Base-by-base conservation (phyloP, 92 coral and sea anemone genomes). In the Zoanthus solanderi region DNA sequence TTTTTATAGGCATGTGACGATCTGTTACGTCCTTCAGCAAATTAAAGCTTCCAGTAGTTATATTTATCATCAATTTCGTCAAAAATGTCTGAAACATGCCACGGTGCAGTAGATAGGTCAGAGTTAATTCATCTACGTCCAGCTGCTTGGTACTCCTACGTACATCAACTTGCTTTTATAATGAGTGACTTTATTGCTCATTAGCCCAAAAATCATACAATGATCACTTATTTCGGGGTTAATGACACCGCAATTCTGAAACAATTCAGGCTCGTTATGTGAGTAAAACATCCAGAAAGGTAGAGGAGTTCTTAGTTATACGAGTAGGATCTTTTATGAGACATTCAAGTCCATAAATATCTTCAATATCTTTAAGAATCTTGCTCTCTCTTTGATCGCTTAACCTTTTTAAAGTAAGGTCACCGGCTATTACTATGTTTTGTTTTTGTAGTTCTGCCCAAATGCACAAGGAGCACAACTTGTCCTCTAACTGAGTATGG, bases 351-450 rank as follows among this genome's bases (percentile, higher is more conserved):
- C 60, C 60, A 0, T 54, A 54, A 9, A 54, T 71, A 9, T 47
- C 71, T 31, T 74, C 50, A 45, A 85, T 23, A 57, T 85, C 88
- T 47, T 16, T 72, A 15, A 85, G 71, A 14, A 71, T 75, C 75
- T 85, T 85, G 16, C 88, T 71, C 45, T 85, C 83, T 85, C 88
- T 69, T 85, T 73, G 18, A 75, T 85, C 44, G 29, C 75, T 84
- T 18, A 57, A 48, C 54, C 69, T 31, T 0, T 71, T 68, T 48
- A 85, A 69, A 37, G 72, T 85, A 23, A 85, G 88, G 47, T 85
- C 88, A 32, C 83, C 88, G 83, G 75, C 75, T 50, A 85, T 69
- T n/a, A 58, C 0, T 16, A 80, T 18, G 23, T 69, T 5, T 80
- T 80, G 71, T 80, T 60, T 80, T 29, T 80, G 85, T 13, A 54